Evolutionary conservation across 2,113 vertebrate genomes (phyloP), one percentile per base, ranked within the genome.

Genomic region (Indicator maculatus): DNA sequence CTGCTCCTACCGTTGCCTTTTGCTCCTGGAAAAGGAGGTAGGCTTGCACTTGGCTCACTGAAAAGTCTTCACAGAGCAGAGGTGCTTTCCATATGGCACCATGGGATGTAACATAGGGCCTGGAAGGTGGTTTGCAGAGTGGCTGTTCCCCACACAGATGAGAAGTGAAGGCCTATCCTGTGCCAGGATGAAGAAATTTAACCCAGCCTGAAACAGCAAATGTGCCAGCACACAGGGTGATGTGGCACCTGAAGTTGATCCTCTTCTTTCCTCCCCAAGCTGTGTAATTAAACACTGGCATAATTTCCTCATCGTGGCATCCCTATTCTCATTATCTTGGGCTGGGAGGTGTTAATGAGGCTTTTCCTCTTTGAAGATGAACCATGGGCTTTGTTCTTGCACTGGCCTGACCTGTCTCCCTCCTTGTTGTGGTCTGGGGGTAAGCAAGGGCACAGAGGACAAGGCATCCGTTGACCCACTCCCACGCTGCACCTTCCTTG

Each of bases 301-400:
- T 95, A 12, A 38, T n/a, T 86, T 92, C 58, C 17, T n/a, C 82
- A 63, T 63, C 30, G 31, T 39, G 74, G 56, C 67, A 90, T 94
- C 33, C 30, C 8, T 80, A 31, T 69, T 88, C 39, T 95, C 91
- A 94, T 96, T 94, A 85, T 84, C 61, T 81, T 58, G 81, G 89
- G 70, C 47, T 94, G 87, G 61, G 89, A 93, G 71, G 75, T 89
- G n/a, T 87, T 96, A 89, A 89, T 86, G 73, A 92, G 55, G 71
- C 60, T 92, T 38, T 59, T 93, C 61, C 67, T 81, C 65, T 90
- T 58, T 90, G n/a, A 93, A 88, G 88, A 72, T 83, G 77, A 96
- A 67, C 76, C 47, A 67, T 21, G 36, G 67, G 60, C 85, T 88
- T 92, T 95, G 64, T 93, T 89, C 55, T 83, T 90, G 77, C 72